Evolutionary conservation across 2,888 invertebrate genomes (phyloP).

Genomic region (Caenorhabditis wallacei): DNA sequence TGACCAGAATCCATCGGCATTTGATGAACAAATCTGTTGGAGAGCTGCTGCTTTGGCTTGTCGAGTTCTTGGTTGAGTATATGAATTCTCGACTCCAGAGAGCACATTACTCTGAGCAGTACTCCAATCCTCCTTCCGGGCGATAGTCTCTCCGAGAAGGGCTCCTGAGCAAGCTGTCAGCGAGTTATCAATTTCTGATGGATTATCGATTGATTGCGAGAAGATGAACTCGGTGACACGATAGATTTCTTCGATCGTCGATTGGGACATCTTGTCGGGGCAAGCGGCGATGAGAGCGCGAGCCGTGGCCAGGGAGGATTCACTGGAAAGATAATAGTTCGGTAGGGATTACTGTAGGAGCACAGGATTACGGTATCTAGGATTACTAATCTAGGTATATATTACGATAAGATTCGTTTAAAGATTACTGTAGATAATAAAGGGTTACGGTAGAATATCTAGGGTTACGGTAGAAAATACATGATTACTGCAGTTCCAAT

Average conservation of each 20-base stretch:
- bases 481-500: no score
- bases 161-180: conserved; percentile 69
- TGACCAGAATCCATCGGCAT: conserved; percentile 62
- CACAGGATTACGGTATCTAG: not conserved
- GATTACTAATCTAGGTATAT: no score
- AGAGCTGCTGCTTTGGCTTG: conserved; percentile 68
- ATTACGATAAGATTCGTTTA: no score
- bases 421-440: no score
- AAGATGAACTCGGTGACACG: conserved; percentile 63
- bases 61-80: conserved; percentile 36
- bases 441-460: no score
- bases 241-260: conserved; percentile 64
- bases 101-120: conserved; percentile 42
- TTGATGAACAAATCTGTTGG: conserved; percentile 63
- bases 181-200: conserved; percentile 61
- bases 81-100: conserved; percentile 51
- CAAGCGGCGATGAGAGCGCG: conserved; percentile 94
- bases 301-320: conserved; percentile 93
- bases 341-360: not conserved
- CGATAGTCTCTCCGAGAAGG: conserved; percentile 72
- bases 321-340: conserved; percentile 86
- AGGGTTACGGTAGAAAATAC: no score
- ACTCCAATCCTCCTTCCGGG: conserved; percentile 57
- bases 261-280: conserved; percentile 84
- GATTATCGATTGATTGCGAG: conserved; percentile 51